Base-by-base conservation (phyloP, 2,888 invertebrate species). In the Drosophila limbata region DNA sequence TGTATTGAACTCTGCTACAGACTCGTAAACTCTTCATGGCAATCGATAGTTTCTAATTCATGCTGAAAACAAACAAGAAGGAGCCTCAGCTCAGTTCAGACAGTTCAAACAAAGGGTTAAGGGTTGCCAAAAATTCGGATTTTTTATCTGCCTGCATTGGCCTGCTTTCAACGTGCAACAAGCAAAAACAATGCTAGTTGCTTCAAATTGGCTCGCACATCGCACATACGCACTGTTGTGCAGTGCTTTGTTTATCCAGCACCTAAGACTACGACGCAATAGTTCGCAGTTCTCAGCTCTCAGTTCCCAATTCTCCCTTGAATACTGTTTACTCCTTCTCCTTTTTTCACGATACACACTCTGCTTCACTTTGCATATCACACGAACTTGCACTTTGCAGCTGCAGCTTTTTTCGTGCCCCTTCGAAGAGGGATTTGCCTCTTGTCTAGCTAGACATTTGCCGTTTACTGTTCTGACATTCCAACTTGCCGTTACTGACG, bases 381-480 rank as follows among this genome's bases (percentile, higher is more conserved):
- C 85, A 88, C 69, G 84, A 88, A 79, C 88, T 84, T 88, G 85
- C 84, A 84, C 84, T 88, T 84, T 87, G 79, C 77, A 73, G 72
- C 68, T 66, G 51, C 65, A 56, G 28, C 37, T 66, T 69, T 77
- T 62, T 39, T 45, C 17, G 25, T 62, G 19, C 17, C 21, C 55
- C 39, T 40, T 50, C 47, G 56, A 11, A 21, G 25, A 25, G n/a
- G 47, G 48, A n/a, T 21, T 17, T 48, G 56, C 48, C 66, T 72
- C 68, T 72, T 78, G 71, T 78, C 73, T 84, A 51, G 72, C 84
- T 44, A 81, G 82, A 84, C 89, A 74, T 84, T 81, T 70, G 69
- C 89, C 84, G 84, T 89, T 89, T 78, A 72, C 89, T 72, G 73
- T 78, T 81, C 71, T 84, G 84, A 84, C 89, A 84, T 87, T 69